Evolutionary conservation across 2,888 invertebrate species (phyloP), one percentile per base, ranked within the genome.

Genomic region (Tetramorium bicarinatum): DNA sequence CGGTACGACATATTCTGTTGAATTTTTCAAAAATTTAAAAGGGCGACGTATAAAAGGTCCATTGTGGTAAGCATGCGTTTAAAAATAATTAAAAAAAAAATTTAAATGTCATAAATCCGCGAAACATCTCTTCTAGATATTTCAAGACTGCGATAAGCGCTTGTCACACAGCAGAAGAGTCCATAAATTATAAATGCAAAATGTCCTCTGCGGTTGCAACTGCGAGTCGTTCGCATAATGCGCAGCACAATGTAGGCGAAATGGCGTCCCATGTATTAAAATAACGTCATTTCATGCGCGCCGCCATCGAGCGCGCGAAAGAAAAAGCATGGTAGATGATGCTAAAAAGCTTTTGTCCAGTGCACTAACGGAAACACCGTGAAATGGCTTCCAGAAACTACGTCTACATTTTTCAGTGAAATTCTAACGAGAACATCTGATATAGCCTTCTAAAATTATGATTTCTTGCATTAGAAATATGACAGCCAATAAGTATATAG

Each of bases 141-240:
- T 79, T 79, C 79, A 59, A 56, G 44, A 59, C 79, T 25, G 56
- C 71, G 79, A 79, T 79, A 79, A 79, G 71, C 71, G 71, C 71
- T 71, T 79, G 79, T 66, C 77, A 47, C 25, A 59, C 64, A 44
- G 41, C 47, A 62, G 54, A 83, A 79, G 84, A 69, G 71, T 56
- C 77, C 85, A 84, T 87, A 87, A 89, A 86, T 90, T 89, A 89
- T 87, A 87, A 89, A 88, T 88, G 77, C 62, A 72, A 72, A 76
- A 85, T 83, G 82, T 85, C 72, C 87, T 89, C 85, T 87, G 85
- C 85, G 79, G 85, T 79, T 81, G 84, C 84, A 64, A 79, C 81
- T 75, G 82, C 80, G 72, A 79, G 87, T 83, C 76, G 83, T 77
- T 76, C 64, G 75, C 75, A 75, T 81, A 81, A 75, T 75, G 74